Conservation (phyloP, 2,797 vertebrate genomes). For the Anniella stebbinsi region DNA sequence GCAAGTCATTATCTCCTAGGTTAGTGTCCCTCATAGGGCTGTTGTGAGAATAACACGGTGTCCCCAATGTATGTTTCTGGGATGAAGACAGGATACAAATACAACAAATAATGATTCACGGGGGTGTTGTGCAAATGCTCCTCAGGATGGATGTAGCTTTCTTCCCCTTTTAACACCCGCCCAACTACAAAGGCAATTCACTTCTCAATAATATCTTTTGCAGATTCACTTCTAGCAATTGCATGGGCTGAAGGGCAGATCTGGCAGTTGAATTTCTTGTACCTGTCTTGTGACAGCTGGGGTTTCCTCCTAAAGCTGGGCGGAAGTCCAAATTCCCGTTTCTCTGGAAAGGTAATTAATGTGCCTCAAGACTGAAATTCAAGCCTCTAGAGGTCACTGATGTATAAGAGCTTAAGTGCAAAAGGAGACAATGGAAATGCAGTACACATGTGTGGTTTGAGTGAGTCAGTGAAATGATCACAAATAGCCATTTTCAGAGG, state of each 20-base stretch:
- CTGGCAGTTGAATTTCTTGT: neutral
- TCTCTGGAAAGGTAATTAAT: conserved; percentile 30
- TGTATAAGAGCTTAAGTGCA: conserved; percentile 19
- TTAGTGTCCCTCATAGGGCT: neutral
- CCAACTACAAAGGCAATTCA: neutral
- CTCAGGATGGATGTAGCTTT: neutral
- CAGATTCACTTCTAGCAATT: neutral
- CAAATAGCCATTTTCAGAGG: conserved; percentile 15
- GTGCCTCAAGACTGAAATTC: conserved; percentile 16
- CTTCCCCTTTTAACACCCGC: neutral
- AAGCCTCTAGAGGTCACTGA: conserved; percentile 75
- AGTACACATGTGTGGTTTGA: neutral
- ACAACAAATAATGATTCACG: no score
- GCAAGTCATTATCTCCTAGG: neutral
- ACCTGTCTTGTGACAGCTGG: rapidly evolving
- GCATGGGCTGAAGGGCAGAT: neutral
- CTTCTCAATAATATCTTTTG: neutral
- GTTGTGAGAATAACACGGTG: neutral
- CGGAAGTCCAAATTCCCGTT: neutral
- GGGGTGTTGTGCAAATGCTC: neutral
- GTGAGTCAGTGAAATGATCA: neutral
- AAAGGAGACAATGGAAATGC: rapidly evolving
- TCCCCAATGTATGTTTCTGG: neutral
- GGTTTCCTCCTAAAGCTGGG: neutral
- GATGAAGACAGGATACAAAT: neutral